Conservation (phyloP, 2,888 invertebrate species). For the Tiphia femorata region DNA sequence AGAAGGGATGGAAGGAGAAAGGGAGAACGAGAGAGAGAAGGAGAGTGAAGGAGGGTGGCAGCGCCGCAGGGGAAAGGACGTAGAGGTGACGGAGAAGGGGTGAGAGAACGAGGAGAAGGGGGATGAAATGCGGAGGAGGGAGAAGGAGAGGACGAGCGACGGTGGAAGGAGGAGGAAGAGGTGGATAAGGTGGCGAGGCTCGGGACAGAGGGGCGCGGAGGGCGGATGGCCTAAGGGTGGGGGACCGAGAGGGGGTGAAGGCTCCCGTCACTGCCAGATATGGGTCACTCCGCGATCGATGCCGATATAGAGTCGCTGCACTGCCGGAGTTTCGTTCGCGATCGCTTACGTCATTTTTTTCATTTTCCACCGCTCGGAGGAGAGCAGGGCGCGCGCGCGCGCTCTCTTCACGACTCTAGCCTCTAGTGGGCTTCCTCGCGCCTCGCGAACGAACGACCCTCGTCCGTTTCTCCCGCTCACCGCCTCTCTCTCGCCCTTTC, state of each 20-base stretch:
- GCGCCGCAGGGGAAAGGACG: background rate
- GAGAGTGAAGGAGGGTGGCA: background rate
- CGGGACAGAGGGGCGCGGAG: too few species aligned
- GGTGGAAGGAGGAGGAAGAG: too few species aligned
- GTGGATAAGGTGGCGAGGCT: too few species aligned
- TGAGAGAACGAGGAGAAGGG: background rate
- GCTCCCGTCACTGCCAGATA: constrained; percentile 56
- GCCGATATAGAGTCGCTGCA: constrained; percentile 58
- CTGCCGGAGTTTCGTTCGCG: constrained; percentile 48
- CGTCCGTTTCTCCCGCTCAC: background rate
- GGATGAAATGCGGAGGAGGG: constrained; percentile 1
- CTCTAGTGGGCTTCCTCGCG: too few species aligned
- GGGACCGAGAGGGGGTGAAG: constrained; percentile 9
- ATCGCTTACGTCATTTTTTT: constrained; percentile 37
- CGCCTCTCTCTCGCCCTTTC: constrained; percentile 61
- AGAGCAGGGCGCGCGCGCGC: too few species aligned
- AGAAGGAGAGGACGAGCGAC: background rate
- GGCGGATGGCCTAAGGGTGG: background rate
- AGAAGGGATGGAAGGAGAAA: background rate
- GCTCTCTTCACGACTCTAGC: too few species aligned
- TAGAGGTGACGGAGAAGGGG: constrained; percentile 4
- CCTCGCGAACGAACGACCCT: too few species aligned
- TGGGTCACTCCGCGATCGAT: constrained; percentile 68
- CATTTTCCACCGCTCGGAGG: too few species aligned
- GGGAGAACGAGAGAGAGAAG: constrained; percentile 1